Percentiles rank a stretch among this genome's conserved stretches.
Conservation (phyloP, 2,113 vertebrate species). For the Alouatta palliata region DNA sequence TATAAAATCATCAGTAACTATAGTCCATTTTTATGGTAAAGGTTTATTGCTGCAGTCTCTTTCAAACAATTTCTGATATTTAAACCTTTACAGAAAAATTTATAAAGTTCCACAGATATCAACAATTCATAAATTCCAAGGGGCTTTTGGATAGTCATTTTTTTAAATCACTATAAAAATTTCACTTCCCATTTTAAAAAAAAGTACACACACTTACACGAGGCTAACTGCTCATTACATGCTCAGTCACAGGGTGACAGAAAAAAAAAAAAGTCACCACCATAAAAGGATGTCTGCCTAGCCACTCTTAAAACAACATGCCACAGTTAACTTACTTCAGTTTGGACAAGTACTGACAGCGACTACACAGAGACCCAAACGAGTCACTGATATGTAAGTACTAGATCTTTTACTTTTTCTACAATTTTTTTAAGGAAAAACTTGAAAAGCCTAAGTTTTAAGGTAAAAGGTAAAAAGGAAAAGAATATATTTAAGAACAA, state of each 20-base stretch:
- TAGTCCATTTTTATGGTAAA: background rate
- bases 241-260: slow-evolving; percentile 70
- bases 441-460: slow-evolving; percentile 17
- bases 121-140: slow-evolving; percentile 54
- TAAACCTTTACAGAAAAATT: slow-evolving; percentile 63
- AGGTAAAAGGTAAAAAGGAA: background rate
- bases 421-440: slow-evolving; percentile 23
- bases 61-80: slow-evolving; percentile 22
- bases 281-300: slow-evolving; percentile 80
- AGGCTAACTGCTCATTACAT: slow-evolving; percentile 41
- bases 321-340: slow-evolving; percentile 65
- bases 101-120: slow-evolving; percentile 77
- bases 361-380: slow-evolving; percentile 57
- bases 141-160: slow-evolving; percentile 44
- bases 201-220: slow-evolving; percentile 64
- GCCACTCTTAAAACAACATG: slow-evolving; percentile 81
- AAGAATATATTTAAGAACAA: background rate
- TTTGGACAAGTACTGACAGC: slow-evolving; percentile 54
- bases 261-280: slow-evolving; percentile 68
- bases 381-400: slow-evolving; percentile 82
- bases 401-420: slow-evolving; percentile 32
- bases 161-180: slow-evolving; percentile 69
- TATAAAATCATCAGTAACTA: background rate
- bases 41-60: slow-evolving; percentile 34
- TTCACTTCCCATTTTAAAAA: slow-evolving; percentile 83